Evolutionary conservation across 2,888 invertebrate species (phyloP), one percentile per base, ranked within the genome.

Genomic region (Cataglyphis livida): DNA sequence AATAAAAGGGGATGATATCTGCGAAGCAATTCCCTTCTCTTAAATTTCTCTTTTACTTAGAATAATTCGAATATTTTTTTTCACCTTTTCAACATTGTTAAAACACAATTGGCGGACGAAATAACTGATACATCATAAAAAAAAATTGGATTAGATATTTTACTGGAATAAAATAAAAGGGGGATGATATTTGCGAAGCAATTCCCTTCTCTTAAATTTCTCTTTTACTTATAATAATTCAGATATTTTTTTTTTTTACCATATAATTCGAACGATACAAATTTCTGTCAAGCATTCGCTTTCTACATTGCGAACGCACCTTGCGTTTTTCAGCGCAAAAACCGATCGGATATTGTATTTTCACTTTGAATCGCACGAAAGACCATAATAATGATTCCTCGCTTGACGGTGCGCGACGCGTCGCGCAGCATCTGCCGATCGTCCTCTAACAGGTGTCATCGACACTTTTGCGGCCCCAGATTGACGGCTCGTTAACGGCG

Each of bases 401-500:
- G 75, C 59, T 81, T 70, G 81, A 32, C n/a, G 75, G 2, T 81
- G 68, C 68, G 57, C 68, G 21, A 66, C 76, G 62, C 35, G 51
- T 64, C 65, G 75, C 62, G 51, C 66, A 65, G 68, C 78, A 71
- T 79, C 71, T 79, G 65, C 81, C 68, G 79, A 59, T 79, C 78
- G 82, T 66, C 54, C 44, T 15, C 75, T 21, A 59, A 78, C 57
- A 66, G 48, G 76, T 66, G 83, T 81, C 71, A 86, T 89, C 75
- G 85, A 84, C 87, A 85, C 84, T 85, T 82, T 74, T 74, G 74
- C 61, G 65, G 61, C 57, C 65, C 44, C 70, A 38, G 81, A 82
- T 59, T 61, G 84, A 83, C 78, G 82, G 75, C 84, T 89, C 82
- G 83, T 86, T 83, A 83, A 61, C 51, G 76, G 54, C 79, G 79